These are phyloP conservation scores for Monochamus alternatus DNA, from an alignment of 2,888 invertebrate species.

Conservation along the genomic window DNA sequence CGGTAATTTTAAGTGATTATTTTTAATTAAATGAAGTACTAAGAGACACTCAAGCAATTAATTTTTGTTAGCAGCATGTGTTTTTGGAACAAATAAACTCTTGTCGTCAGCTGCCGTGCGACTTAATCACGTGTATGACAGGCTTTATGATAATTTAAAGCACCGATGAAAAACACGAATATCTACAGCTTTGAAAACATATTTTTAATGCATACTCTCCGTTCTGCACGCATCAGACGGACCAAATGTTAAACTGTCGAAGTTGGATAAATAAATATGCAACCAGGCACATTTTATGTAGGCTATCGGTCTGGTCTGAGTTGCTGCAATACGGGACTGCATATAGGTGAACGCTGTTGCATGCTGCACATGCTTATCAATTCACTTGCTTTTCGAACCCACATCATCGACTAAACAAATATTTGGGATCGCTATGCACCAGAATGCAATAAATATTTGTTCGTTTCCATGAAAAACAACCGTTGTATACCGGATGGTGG, in stretches of 20 bases:
- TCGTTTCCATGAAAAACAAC: constrained; percentile 8
- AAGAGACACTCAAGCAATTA: no score
- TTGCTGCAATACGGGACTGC: neutral
- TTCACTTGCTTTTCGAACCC: constrained; percentile 34
- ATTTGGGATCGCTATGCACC: constrained; percentile 26
- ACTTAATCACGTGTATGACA: no score
- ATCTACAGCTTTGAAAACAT: neutral
- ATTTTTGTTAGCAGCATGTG: no score
- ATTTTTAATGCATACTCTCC: constrained; percentile 9
- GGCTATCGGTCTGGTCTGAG: constrained; percentile 8
- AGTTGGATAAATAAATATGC: constrained; percentile 8
- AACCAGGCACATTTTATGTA: constrained; percentile 14
- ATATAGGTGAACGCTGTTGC: constrained; percentile 2
- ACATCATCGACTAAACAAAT: constrained; percentile 29
- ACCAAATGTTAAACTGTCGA: neutral
- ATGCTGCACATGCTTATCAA: constrained; percentile 38
- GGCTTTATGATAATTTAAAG: no score
- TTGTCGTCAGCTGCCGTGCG: no score
- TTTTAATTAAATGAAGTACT: no score
- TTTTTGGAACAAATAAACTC: no score
- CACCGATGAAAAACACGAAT: no score
- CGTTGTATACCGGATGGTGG: neutral
- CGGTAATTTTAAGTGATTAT: no score
- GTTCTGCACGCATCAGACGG: constrained; percentile 7
- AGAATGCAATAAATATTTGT: constrained; percentile 22